Percentiles rank a stretch among this genome's conserved stretches.
These are phyloP conservation scores for Drosophila persimilis DNA, from an alignment of 1,140 invertebrate species.

Conservation along the genomic window DNA sequence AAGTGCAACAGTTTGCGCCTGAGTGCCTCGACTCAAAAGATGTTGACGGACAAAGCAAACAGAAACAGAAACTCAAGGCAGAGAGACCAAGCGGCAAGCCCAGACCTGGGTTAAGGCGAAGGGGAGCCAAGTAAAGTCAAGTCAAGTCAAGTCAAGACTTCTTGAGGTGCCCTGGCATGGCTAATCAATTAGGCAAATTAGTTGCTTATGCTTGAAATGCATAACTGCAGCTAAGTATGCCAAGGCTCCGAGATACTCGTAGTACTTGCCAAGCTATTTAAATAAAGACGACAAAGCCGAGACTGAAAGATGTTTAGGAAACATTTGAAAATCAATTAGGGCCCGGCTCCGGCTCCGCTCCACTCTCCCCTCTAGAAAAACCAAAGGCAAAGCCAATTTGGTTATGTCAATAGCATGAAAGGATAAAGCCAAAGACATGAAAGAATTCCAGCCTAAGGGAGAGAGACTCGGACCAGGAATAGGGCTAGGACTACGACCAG, in stretches of 20 bases:
- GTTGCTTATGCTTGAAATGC: constrained; percentile 47
- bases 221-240: constrained; percentile 40
- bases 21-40: constrained; percentile 65
- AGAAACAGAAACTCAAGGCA: constrained; percentile 22
- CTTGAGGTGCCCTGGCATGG: constrained; percentile 62
- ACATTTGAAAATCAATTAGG: constrained; percentile 64
- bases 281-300: constrained; percentile 12
- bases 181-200: constrained; percentile 78
- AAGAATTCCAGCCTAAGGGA: constrained; percentile 45
- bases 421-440: constrained; percentile 50
- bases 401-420: constrained; percentile 64
- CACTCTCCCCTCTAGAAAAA: constrained; percentile 8
- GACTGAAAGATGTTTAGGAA: constrained; percentile 40
- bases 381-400: constrained; percentile 65
- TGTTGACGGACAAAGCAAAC: constrained; percentile 70
- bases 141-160: constrained; percentile 38
- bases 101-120: background rate
- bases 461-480: constrained; percentile 5
- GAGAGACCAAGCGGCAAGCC: constrained; percentile 10
- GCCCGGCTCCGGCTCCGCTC: background rate
- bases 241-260: constrained; percentile 20
- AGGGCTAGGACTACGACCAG: constrained; percentile 37
- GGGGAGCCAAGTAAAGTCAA: constrained; percentile 16
- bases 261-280: constrained; percentile 33
- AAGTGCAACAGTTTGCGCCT: constrained; percentile 64